Base-by-base conservation (phyloP, 2,113 vertebrate species). In the Corythornis vintsioides region DNA sequence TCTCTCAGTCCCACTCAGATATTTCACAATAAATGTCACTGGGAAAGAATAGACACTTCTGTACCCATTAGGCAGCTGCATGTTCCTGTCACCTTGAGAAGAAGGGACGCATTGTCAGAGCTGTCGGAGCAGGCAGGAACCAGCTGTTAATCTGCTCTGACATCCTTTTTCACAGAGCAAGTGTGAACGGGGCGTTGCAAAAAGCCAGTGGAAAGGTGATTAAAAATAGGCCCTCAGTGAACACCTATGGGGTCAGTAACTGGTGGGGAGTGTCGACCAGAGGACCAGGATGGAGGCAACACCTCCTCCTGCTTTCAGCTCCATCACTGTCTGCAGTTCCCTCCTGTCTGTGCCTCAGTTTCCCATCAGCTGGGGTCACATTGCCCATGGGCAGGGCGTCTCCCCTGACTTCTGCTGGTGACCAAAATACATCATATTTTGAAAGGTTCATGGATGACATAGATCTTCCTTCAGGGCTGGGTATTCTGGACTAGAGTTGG, bases 31-130 rank as follows among this genome's bases (percentile, higher is more conserved):
- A 95, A 96, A 97, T 97, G 96, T 97, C 96, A 97, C 89, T 91
- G 95, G 94, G 95, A 95, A 97, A 97, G 96, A 95, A 97, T 97
- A 97, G 97, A 97, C 97, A 97, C 97, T 97, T 97, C 96, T 95
- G 96, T 96, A 97, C 92, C 97, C 97, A 96, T 94, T 95, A 97
- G 94, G 96, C 96, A 95, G 93, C 96, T 96, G 95, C 94, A 93
- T 97, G 96, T 96, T 97, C 96, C 96, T 96, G 95, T 96, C 96
- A 97, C 94, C 95, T 96, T 96, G 94, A 88, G 80, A 95, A 96
- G 96, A 88, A 96, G 94, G 93, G 94, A 89, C 67, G 88, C 83
- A 95, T 91, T 97, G 95, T 96, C 91, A 91, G 95, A 94, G 88
- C 92, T 86, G 95, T 96, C 42, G 75, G 79, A 90, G 95, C 92